Conservation (phyloP, 1,140 invertebrate species). For the Drosophila pectinifera region DNA sequence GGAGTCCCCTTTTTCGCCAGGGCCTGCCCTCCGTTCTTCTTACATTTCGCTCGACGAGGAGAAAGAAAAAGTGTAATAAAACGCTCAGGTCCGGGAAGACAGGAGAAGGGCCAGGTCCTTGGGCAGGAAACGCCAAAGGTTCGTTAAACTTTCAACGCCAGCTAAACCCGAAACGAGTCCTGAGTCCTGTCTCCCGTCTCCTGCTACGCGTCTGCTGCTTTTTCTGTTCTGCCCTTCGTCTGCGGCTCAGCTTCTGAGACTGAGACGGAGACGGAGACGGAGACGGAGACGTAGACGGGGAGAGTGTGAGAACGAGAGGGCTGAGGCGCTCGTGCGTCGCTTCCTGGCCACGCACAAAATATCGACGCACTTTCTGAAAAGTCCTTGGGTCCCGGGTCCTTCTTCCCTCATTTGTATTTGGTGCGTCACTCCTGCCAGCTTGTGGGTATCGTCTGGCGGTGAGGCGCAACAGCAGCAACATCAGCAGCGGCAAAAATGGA, state of each 20-base stretch:
- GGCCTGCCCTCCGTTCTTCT: conserved; percentile 8
- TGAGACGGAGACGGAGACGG: conserved; percentile 11
- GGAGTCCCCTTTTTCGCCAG: conserved; percentile 14
- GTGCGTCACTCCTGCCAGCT: conserved; percentile 61
- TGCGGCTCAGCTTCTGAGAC: conserved; percentile 60
- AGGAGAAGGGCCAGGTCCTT: conserved; percentile 30
- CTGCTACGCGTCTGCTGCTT: conserved; percentile 24
- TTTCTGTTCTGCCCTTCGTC: conserved; percentile 26
- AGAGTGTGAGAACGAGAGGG: background rate
- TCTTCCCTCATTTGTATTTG: conserved; percentile 69
- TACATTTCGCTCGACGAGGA: conserved; percentile 10
- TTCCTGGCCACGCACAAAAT: conserved; percentile 82
- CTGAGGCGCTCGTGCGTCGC: conserved; percentile 49
- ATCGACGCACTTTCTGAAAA: conserved; percentile 79
- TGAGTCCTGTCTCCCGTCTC: conserved; percentile 38
- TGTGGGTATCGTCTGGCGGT: conserved; percentile 80
- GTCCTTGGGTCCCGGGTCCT: conserved; percentile 55
- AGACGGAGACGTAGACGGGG: conserved; percentile 11
- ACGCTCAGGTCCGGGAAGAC: conserved; percentile 7
- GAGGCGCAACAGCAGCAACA: conserved; percentile 53
- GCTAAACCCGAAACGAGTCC: conserved; percentile 35
- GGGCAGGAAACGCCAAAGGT: conserved; percentile 74
- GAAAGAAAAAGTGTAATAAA: conserved; percentile 75
- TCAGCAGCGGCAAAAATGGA: conserved; percentile 19
- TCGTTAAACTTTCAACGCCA: conserved; percentile 73